These are phyloP conservation scores for Trinorchestia longiramus DNA, from an alignment of 1,140 invertebrate genomes.

Conservation along the genomic window DNA sequence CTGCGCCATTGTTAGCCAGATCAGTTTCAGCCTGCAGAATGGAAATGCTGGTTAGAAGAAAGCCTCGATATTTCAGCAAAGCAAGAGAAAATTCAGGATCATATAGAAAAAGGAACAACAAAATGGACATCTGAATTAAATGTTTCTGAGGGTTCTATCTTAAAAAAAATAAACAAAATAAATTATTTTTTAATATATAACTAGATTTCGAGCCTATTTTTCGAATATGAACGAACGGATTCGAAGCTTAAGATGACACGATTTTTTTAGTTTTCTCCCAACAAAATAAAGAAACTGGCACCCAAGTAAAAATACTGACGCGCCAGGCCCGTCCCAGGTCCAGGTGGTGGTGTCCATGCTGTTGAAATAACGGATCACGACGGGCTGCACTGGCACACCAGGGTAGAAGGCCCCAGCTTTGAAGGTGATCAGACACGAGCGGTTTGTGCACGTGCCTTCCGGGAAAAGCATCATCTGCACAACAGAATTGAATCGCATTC, in stretches of 20 bases:
- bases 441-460: conserved; percentile 95
- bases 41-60: not conserved
- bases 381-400: conserved; percentile 93
- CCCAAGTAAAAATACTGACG: conserved; percentile 77
- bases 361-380: conserved; percentile 92
- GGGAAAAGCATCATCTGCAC: conserved; percentile 92
- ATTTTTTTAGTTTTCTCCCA: no score
- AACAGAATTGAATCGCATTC: not conserved
- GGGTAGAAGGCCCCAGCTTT: conserved; percentile 92
- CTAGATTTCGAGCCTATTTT: no score
- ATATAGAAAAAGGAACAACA: no score
- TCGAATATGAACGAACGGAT: no score
- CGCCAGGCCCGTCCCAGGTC: conserved; percentile 97
- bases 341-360: conserved; percentile 92
- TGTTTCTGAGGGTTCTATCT: no score
- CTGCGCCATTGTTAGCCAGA: conserved; percentile 93
- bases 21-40: conserved; percentile 73
- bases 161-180: no score
- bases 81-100: no score
- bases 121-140: no score
- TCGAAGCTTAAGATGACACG: no score
- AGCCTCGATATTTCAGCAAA: no score
- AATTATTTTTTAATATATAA: no score
- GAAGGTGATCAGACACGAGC: conserved; percentile 93
- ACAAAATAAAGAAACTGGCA: no score